A percentile compares a stretch with the other conserved stretches of the same genome.
phyloP scores from a whole-genome alignment of 92 coral and sea anemone genomes.

The Pocillopora meandrina region DNA sequence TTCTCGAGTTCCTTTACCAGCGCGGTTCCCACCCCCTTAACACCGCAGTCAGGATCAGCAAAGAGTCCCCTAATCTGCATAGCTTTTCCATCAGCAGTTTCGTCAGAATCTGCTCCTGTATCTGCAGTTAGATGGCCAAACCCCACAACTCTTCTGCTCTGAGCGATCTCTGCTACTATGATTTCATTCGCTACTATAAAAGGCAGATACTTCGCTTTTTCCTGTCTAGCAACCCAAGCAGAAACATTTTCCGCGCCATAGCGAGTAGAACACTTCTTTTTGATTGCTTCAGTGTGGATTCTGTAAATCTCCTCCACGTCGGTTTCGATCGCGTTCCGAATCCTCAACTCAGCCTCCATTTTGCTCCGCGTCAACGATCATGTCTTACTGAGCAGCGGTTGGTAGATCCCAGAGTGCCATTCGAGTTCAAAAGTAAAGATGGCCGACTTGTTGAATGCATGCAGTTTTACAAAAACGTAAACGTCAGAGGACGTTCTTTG shows the following conservation, averaged over 20 bases:
- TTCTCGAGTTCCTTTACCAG: slow-evolving; percentile 62
- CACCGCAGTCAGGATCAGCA: slow-evolving; percentile 68
- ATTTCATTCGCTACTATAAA: slow-evolving; percentile 59
- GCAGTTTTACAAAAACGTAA: background rate
- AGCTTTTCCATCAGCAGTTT: slow-evolving; percentile 4
- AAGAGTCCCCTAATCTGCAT: slow-evolving; percentile 66
- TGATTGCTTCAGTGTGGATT: slow-evolving; percentile 68
- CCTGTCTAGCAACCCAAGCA: slow-evolving; percentile 61
- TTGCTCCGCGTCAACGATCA: background rate
- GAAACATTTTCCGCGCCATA: slow-evolving; percentile 60
- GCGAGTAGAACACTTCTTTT: slow-evolving; percentile 65
- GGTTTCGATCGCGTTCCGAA: slow-evolving; percentile 57
- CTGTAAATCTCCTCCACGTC: slow-evolving; percentile 62
- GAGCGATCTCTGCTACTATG: slow-evolving; percentile 50
- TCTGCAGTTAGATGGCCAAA: slow-evolving; percentile 69
- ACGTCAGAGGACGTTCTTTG: background rate
- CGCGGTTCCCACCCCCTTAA: slow-evolving; percentile 64
- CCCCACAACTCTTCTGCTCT: slow-evolving; percentile 47
- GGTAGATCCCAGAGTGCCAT: background rate
- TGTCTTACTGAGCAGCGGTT: background rate
- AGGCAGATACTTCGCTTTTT: slow-evolving; percentile 49
- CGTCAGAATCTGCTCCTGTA: background rate
- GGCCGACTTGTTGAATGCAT: slow-evolving; percentile 2
- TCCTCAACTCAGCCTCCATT: slow-evolving; percentile 5
- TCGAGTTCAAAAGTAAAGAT: slow-evolving; percentile 4